Percentiles rank a stretch among this genome's conserved stretches.
These are phyloP conservation scores for Rotaria magnacalcarata DNA, from an alignment of 2,888 invertebrate genomes.

Conservation along the genomic window DNA sequence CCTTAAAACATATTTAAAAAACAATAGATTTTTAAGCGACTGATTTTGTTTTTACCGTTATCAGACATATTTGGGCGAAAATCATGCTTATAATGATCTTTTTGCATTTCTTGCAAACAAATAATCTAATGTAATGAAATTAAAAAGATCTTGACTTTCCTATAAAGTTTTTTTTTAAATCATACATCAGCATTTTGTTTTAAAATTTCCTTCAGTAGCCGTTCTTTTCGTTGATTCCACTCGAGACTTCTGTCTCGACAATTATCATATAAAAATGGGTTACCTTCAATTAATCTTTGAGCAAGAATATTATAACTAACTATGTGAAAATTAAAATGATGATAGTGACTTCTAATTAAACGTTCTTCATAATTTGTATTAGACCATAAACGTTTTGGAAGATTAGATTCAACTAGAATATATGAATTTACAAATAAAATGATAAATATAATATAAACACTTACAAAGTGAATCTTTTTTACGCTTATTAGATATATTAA, in stretches of 20 bases:
- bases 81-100: slow-evolving; percentile 68
- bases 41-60: slow-evolving; percentile 55
- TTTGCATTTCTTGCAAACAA: slow-evolving; percentile 85
- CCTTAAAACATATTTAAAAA: not conserved
- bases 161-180: slow-evolving; percentile 6
- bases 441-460: not conserved
- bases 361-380: not conserved
- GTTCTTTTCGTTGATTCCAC: slow-evolving; percentile 69
- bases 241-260: slow-evolving; percentile 63
- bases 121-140: slow-evolving; percentile 66
- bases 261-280: slow-evolving; percentile 69
- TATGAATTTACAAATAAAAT: not conserved
- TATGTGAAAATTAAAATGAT: slow-evolving; percentile 40
- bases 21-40: not conserved
- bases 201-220: slow-evolving; percentile 65
- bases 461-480: not conserved
- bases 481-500: not conserved
- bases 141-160: not conserved
- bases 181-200: slow-evolving; percentile 66
- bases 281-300: slow-evolving; percentile 72
- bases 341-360: not conserved
- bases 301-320: slow-evolving; percentile 75
- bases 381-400: not conserved
- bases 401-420: not conserved
- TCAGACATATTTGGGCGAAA: slow-evolving; percentile 61